Conservation (phyloP, 2,888 invertebrate species). For the Homarus gammarus region DNA sequence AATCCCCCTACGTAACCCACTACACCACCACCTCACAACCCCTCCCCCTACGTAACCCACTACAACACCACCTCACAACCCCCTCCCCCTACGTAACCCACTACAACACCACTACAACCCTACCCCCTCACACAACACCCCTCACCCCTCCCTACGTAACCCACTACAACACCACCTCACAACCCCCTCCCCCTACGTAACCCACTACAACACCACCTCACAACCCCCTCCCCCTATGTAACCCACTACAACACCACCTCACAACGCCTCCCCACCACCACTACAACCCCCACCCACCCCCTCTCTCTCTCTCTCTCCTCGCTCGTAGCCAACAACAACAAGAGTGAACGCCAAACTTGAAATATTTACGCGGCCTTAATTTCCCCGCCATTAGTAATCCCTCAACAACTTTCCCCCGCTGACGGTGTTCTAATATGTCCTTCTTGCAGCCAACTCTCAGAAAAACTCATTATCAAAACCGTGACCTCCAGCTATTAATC, state of each 20-base stretch:
- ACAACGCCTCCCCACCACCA: not conserved
- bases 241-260: not conserved
- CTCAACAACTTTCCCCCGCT: constrained; percentile 5
- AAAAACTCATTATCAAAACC: constrained; percentile 75
- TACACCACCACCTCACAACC: no score
- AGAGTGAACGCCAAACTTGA: constrained; percentile 4
- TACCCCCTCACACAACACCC: not conserved
- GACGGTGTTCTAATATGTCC: constrained; percentile 43
- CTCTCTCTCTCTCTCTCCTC: not conserved
- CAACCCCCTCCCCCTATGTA: no score
- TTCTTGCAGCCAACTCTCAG: constrained; percentile 45
- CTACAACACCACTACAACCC: not conserved
- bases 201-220: not conserved
- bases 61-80: not conserved
- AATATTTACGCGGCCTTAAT: constrained; percentile 27
- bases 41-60: no score
- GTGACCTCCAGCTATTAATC: constrained; percentile 73
- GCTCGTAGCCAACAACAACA: not conserved
- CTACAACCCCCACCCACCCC: not conserved
- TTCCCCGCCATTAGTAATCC: constrained; percentile 22
- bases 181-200: no score
- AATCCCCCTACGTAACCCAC: not conserved
- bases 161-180: no score
- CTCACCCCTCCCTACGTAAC: not conserved
- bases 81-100: no score